Evolutionary conservation across 2,888 invertebrate genomes (phyloP).

Genomic region (Pelosia muscerda): DNA sequence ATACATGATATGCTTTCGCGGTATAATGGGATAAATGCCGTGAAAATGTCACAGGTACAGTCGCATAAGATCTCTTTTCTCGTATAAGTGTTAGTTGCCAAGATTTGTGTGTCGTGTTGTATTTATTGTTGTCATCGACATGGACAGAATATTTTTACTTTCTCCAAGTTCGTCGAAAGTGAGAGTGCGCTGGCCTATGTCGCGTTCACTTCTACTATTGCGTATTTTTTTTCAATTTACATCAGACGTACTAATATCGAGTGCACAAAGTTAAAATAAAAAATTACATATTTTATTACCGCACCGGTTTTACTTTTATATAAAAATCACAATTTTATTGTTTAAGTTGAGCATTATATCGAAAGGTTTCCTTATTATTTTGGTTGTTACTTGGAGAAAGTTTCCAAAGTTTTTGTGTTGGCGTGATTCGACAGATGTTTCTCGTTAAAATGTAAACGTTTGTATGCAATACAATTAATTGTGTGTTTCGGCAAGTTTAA

Average conservation of each 20-base stretch:
- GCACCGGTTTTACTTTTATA: not conserved
- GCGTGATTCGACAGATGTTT: not conserved
- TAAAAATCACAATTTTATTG: not conserved
- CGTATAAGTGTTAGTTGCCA: not conserved
- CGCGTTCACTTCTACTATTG: conserved; percentile 5
- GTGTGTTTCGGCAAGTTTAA: not conserved
- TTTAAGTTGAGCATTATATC: not conserved
- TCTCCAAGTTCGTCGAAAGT: conserved; percentile 39
- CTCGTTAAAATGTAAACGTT: not conserved
- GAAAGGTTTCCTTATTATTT: not conserved
- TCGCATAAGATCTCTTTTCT: conserved; percentile 3
- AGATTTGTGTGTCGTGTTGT: conserved; percentile 5
- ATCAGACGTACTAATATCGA: conserved; percentile 7
- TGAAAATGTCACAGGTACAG: conserved; percentile 8
- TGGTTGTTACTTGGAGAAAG: not conserved
- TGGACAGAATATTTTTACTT: conserved; percentile 27
- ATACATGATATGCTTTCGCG: not conserved
- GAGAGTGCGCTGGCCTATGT: conserved; percentile 19
- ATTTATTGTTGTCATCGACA: conserved; percentile 25
- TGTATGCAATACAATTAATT: not conserved
- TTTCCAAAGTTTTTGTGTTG: not conserved
- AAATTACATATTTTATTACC: not conserved
- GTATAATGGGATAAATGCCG: conserved; percentile 2
- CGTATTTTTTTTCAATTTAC: conserved; percentile 1
- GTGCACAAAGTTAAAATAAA: not conserved